Evolutionary conservation across 2,113 vertebrate genomes (phyloP).

Genomic region (Mola mola): DNA sequence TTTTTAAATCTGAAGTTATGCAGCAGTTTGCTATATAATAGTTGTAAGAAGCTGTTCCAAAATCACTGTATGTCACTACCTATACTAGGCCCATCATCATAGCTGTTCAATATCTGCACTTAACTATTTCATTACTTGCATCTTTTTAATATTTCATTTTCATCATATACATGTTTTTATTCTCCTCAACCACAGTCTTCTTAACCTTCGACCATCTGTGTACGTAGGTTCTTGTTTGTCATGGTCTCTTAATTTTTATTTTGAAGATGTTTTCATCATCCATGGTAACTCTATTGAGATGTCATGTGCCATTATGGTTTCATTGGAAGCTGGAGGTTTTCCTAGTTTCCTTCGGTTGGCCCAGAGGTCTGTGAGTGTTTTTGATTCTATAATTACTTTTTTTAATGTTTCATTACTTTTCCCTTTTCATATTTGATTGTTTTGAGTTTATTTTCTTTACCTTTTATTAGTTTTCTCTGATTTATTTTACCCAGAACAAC

Average conservation of each 20-base stretch:
- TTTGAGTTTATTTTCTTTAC: constrained; percentile 49
- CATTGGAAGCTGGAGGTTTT: constrained; percentile 15
- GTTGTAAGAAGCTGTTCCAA: constrained; percentile 43
- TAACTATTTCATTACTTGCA: constrained; percentile 15
- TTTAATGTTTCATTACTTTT: constrained; percentile 36
- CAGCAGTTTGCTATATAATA: constrained; percentile 49
- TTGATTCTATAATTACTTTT: constrained; percentile 34
- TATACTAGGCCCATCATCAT: constrained; percentile 14
- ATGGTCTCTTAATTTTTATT: constrained; percentile 19
- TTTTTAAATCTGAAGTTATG: constrained; percentile 39
- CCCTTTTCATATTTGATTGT: constrained; percentile 55
- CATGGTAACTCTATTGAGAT: too few relatives aligned
- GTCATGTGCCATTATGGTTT: constrained; percentile 62
- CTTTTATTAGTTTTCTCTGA: constrained; percentile 27
- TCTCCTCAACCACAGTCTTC: constrained; percentile 12
- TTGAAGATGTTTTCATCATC: constrained; percentile 34
- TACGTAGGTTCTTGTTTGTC: constrained; percentile 35
- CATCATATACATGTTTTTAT: constrained; percentile 46
- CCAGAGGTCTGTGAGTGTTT: constrained; percentile 59
- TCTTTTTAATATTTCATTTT: constrained; percentile 10
- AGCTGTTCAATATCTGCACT: constrained; percentile 38
- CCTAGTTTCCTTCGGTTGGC: constrained; percentile 22
- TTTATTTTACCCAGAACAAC: constrained; percentile 65
- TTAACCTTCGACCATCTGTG: constrained; percentile 33
- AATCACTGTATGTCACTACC: constrained; percentile 22